Evolutionary conservation across 2,797 vertebrate species (phyloP), one percentile per base, ranked within the genome.

Genomic region (Anableps anableps): DNA sequence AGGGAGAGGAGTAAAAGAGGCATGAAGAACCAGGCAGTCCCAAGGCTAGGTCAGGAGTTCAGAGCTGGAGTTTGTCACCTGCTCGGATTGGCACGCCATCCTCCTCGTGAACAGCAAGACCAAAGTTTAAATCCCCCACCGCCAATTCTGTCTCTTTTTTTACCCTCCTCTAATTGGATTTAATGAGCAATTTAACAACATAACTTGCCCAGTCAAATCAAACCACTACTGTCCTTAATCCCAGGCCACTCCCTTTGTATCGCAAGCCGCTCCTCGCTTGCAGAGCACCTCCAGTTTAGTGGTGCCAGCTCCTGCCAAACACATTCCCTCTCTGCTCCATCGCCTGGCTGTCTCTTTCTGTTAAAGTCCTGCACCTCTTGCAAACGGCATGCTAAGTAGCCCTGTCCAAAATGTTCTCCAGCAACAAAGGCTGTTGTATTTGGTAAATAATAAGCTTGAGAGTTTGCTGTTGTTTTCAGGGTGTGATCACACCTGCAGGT

Each of bases 151-250:
- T 78, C 74, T 55, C 88, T 80, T 83, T 88, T n/a, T 29, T 71
- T 45, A 9, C 43, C 26, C n/a, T 0, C 75, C 23, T 34, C 91
- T 96, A 96, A 96, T 96, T 95, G 94, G 94, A 96, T 96, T 96
- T 96, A 95, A 95, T 96, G 94, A 96, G 93, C 83, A 88, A 95
- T 95, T 96, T 94, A 96, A 96, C 95, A 94, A 84, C 86, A 92
- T 87, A 93, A 92, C 94, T 72, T 78, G 90, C 83, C 86, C 88
- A 88, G 94, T 94, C 94, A 92, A 95, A 96, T 94, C 94, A 95
- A 93, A 94, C 92, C 85, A 93, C 94, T 94, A 88, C 94, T 43
- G 51, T n/a, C 13, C 79, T 93, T 94, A 95, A 85, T 91, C 86
- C 77, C 79, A 88, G 43, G 91, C 95, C 95, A 93, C 83, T 84